A percentile compares a stretch with the other conserved stretches of the same genome.
Conservation (phyloP, 1,140 invertebrate genomes). For the Aradophagus sp. region DNA sequence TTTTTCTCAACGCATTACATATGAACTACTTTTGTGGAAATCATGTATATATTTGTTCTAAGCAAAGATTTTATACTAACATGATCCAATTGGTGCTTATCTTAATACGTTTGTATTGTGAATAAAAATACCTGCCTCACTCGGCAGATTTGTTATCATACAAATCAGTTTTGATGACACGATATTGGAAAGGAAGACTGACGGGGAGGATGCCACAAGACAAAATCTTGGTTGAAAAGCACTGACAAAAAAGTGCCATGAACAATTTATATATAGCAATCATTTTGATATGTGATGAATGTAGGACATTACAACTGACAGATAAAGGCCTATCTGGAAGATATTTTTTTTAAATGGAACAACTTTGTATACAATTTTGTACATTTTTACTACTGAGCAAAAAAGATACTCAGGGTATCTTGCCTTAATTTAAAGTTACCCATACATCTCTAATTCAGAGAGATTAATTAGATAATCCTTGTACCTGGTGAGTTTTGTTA, state of each 20-base stretch:
- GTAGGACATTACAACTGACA: conserved; percentile 11
- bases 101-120: neutral
- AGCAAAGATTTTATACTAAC: conserved; percentile 17
- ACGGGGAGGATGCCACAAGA: conserved; percentile 8
- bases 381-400: conserved; percentile 38
- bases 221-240: conserved; percentile 7
- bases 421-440: conserved; percentile 28
- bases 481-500: conserved; percentile 43
- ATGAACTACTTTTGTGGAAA: no score
- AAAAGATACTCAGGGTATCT: conserved; percentile 6
- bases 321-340: conserved; percentile 31
- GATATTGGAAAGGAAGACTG: neutral
- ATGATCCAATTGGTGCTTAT: conserved; percentile 24
- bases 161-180: conserved; percentile 11
- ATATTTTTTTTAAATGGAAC: conserved; percentile 39
- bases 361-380: conserved; percentile 52
- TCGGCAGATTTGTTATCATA: neutral
- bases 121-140: neutral
- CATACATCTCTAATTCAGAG: conserved; percentile 21
- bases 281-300: conserved; percentile 15
- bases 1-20: no score
- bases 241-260: conserved; percentile 42
- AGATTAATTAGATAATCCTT: conserved; percentile 43
- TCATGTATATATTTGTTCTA: conserved; percentile 11
- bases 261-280: conserved; percentile 32